Percentiles rank a stretch among this genome's conserved stretches.
Evolutionary conservation across 2,797 vertebrate genomes (phyloP).

Genomic region (Acrocephalus scirpaceus): DNA sequence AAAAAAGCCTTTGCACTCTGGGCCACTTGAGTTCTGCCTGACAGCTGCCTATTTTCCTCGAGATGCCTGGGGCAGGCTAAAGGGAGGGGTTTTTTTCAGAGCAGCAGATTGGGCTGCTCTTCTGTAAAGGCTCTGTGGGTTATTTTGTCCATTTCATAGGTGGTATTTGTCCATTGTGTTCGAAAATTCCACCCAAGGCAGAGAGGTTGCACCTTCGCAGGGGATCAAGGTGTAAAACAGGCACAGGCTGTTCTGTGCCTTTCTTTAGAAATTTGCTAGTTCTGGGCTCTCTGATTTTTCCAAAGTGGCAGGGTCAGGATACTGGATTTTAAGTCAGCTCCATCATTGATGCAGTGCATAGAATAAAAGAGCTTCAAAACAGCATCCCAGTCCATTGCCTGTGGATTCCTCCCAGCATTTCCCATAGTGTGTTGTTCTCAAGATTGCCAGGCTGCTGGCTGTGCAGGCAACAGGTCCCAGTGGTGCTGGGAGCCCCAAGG

Average conservation of each 20-base stretch:
- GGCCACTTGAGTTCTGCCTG: slow-evolving; percentile 42
- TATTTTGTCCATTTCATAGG: slow-evolving; percentile 25
- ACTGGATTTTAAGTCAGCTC: slow-evolving; percentile 7
- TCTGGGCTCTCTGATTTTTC: slow-evolving; percentile 10
- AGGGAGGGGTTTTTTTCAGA: not conserved
- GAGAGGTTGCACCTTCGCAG: slow-evolving; percentile 13
- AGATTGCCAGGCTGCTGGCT: not conserved
- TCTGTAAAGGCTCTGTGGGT: slow-evolving; percentile 24
- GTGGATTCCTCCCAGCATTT: not conserved
- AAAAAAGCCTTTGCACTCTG: slow-evolving; percentile 60
- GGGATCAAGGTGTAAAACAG: not conserved
- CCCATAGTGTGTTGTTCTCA: not conserved
- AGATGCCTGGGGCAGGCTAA: not conserved
- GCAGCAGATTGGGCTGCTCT: slow-evolving; percentile 22
- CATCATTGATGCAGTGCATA: not conserved
- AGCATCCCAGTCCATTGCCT: slow-evolving; percentile 9
- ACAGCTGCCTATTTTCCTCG: slow-evolving; percentile 13
- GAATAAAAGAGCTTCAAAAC: not conserved
- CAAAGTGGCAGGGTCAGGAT: not conserved
- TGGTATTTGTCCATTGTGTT: slow-evolving; percentile 28
- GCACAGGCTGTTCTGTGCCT: not conserved
- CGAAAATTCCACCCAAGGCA: slow-evolving; percentile 54
- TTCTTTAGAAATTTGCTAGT: not conserved
- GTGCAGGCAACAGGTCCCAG: not conserved
- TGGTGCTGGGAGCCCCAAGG: not conserved